Conservation (phyloP, 2,797 vertebrate genomes). For the Myripristis murdjan region DNA sequence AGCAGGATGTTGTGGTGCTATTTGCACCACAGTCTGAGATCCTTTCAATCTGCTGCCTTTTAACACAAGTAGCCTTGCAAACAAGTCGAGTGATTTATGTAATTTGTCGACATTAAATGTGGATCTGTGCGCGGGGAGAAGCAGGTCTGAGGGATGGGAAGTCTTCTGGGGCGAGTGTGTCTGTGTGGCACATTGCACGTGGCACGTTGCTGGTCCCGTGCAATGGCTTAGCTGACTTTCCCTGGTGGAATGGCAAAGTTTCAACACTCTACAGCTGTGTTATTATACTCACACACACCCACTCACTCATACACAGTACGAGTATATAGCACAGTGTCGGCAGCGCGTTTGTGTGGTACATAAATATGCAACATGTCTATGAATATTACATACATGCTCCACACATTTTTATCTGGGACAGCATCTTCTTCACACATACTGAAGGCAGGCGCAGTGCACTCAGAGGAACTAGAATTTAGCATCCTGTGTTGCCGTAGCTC, state of each 20-base stretch:
- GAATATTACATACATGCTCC: constrained; percentile 74
- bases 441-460: constrained; percentile 10
- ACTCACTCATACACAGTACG: constrained; percentile 8
- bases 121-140: constrained; percentile 1
- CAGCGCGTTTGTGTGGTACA: constrained; percentile 36
- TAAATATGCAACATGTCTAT: constrained; percentile 71
- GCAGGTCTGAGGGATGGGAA: not conserved
- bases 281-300: constrained; percentile 38
- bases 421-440: constrained; percentile 40
- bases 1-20: not conserved
- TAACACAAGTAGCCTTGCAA: constrained; percentile 9
- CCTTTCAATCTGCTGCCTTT: not conserved
- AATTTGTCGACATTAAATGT: not conserved
- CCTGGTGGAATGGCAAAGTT: constrained; percentile 48
- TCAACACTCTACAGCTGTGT: constrained; percentile 50
- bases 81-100: not conserved
- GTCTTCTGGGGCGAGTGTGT: constrained; percentile 6
- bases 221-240: constrained; percentile 44
- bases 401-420: constrained; percentile 65
- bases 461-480: constrained; percentile 4
- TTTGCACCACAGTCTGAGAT: not conserved
- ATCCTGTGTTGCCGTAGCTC: constrained; percentile 28
- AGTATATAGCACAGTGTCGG: constrained; percentile 21
- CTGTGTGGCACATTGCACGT: constrained; percentile 51
- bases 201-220: constrained; percentile 57